Evolutionary conservation across 1,140 invertebrate genomes (phyloP).

Genomic region (Euura lappo): DNA sequence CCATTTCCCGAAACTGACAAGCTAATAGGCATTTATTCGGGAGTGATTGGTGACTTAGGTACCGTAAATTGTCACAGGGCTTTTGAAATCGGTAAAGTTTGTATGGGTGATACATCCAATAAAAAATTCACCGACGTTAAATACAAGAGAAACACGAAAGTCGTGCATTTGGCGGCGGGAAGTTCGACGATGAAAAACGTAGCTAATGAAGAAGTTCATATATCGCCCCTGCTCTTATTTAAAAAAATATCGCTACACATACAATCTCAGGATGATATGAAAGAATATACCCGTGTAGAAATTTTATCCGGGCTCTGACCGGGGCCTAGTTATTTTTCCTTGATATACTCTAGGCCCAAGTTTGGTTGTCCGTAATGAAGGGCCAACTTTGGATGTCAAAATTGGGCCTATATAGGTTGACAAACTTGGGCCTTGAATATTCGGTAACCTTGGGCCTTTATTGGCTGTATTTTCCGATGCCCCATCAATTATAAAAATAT

Average conservation of each 20-base stretch:
- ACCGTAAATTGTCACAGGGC: slow-evolving; percentile 34
- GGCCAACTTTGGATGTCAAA: too few species aligned
- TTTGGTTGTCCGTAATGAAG: too few species aligned
- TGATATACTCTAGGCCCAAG: too few species aligned
- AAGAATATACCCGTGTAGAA: too few species aligned
- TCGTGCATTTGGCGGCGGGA: slow-evolving; percentile 14
- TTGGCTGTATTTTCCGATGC: too few species aligned
- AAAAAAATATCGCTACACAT: slow-evolving; percentile 29
- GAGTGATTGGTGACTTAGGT: slow-evolving; percentile 26
- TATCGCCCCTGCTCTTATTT: slow-evolving; percentile 34
- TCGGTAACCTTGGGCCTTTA: too few species aligned
- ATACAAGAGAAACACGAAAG: slow-evolving; percentile 19
- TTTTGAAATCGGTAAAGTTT: slow-evolving; percentile 30
- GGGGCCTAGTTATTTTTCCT: too few species aligned
- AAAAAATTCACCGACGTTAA: slow-evolving; percentile 22
- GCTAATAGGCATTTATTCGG: slow-evolving; percentile 26
- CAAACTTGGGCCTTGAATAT: too few species aligned
- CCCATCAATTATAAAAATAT: too few species aligned
- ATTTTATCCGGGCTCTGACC: too few species aligned
- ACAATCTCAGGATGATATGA: slow-evolving; percentile 26
- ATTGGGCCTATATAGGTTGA: too few species aligned
- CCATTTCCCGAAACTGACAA: slow-evolving; percentile 28
- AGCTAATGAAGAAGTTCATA: slow-evolving; percentile 18
- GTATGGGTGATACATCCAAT: slow-evolving; percentile 15
- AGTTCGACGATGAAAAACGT: slow-evolving; percentile 19